These are phyloP conservation scores for Arctia plantaginis DNA, from an alignment of 2,888 invertebrate species.

Conservation along the genomic window DNA sequence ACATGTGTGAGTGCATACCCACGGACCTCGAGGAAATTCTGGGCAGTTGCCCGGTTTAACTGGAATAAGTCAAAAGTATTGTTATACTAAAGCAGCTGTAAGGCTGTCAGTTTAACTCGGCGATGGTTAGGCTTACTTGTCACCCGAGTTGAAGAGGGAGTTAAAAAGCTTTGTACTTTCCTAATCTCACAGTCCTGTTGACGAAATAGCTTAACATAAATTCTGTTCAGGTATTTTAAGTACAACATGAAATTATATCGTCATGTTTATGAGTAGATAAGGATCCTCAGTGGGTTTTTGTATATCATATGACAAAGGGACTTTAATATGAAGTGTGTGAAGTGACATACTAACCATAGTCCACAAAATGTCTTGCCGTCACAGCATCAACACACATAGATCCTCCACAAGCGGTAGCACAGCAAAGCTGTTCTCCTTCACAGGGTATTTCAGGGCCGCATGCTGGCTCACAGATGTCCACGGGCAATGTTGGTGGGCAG, in stretches of 20 bases:
- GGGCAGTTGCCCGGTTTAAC: constrained; percentile 85
- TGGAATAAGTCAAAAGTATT: constrained; percentile 56
- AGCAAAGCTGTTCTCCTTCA: constrained; percentile 74
- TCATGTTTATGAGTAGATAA: no score
- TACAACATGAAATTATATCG: background rate
- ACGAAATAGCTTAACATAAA: background rate
- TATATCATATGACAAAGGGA: no score
- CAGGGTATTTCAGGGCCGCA: constrained; percentile 76
- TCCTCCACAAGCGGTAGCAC: constrained; percentile 81
- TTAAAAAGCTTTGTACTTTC: no score
- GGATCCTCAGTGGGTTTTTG: no score
- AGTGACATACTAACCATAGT: constrained; percentile 63
- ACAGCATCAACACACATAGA: constrained; percentile 81
- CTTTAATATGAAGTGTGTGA: no score
- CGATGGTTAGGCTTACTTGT: background rate
- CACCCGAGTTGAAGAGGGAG: no score
- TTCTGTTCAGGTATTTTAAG: background rate
- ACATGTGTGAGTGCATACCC: constrained; percentile 86
- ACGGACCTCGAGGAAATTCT: constrained; percentile 77
- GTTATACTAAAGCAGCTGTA: background rate
- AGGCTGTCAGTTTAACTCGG: background rate
- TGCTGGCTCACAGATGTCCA: constrained; percentile 77
- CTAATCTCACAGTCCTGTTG: background rate
- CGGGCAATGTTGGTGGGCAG: constrained; percentile 84
- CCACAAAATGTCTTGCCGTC: constrained; percentile 70